A percentile compares a stretch with the other conserved stretches of the same genome.
Conservation (phyloP, 2,888 invertebrate species). For the Dasypolia templi region DNA sequence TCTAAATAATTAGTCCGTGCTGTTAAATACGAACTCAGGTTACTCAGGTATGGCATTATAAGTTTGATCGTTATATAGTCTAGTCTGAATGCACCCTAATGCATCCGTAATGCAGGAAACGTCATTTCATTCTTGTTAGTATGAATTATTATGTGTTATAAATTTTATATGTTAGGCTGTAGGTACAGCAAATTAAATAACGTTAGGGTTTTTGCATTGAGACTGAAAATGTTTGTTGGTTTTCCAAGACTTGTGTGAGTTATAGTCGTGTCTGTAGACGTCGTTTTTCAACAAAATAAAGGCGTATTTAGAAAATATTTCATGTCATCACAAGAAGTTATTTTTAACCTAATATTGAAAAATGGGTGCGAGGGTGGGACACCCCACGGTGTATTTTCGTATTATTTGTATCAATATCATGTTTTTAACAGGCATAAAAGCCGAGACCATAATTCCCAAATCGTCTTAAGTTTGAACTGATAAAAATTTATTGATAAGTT, state of each 20-base stretch:
- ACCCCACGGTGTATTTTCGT: conserved; percentile 26
- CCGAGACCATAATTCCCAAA: background rate
- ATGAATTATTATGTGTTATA: conserved; percentile 25
- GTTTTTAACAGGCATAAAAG: conserved; percentile 27
- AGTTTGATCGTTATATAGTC: conserved; percentile 69
- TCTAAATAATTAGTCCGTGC: conserved; percentile 70
- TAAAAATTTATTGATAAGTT: no score
- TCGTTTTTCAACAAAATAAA: conserved; percentile 5
- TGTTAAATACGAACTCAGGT: conserved; percentile 70
- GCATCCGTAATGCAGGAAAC: conserved; percentile 66
- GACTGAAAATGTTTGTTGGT: background rate
- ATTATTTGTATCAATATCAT: conserved; percentile 22
- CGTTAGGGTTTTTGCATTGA: background rate
- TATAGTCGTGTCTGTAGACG: background rate
- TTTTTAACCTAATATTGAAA: conserved; percentile 34
- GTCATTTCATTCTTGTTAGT: conserved; percentile 53
- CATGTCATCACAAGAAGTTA: conserved; percentile 20
- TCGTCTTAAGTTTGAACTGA: conserved; percentile 12
- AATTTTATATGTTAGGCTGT: conserved; percentile 28
- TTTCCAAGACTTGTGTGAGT: background rate
- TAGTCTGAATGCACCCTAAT: conserved; percentile 68
- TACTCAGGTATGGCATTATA: conserved; percentile 65
- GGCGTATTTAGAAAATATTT: conserved; percentile 9
- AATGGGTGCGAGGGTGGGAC: conserved; percentile 21
- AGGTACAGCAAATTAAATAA: conserved; percentile 7